phyloP scores from a whole-genome alignment of 2,113 vertebrate species.

The Phalacrocorax pelagicus region DNA sequence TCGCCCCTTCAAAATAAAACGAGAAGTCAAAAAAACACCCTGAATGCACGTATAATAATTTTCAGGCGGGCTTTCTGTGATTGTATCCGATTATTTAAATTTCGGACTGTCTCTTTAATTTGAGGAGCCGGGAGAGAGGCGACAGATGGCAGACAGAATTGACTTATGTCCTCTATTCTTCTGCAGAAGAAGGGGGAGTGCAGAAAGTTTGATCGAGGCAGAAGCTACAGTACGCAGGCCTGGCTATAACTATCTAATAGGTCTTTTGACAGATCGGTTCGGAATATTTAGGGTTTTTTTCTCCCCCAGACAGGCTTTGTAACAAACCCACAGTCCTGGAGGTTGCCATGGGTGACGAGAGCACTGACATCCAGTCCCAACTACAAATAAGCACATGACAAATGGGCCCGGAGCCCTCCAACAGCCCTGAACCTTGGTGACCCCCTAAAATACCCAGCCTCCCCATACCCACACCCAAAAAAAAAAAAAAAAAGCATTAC shows the following conservation, averaged over 20 bases:
- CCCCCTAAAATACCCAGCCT: slow-evolving; percentile 72
- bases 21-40: neutral
- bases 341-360: slow-evolving; percentile 82
- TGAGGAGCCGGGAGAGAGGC: slow-evolving; percentile 74
- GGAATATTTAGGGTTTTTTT: slow-evolving; percentile 65
- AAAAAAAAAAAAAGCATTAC: slow-evolving; percentile 40
- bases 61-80: slow-evolving; percentile 53
- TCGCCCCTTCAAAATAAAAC: slow-evolving; percentile 23
- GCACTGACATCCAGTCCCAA: slow-evolving; percentile 78
- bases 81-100: slow-evolving; percentile 70
- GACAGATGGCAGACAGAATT: slow-evolving; percentile 90
- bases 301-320: slow-evolving; percentile 68
- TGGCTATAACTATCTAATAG: slow-evolving; percentile 79
- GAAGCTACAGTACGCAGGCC: slow-evolving; percentile 66
- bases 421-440: slow-evolving; percentile 83
- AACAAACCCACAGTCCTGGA: slow-evolving; percentile 75
- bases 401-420: slow-evolving; percentile 84
- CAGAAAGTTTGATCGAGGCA: slow-evolving; percentile 81
- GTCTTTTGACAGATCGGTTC: slow-evolving; percentile 71
- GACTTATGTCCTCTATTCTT: slow-evolving; percentile 86
- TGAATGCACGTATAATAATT: slow-evolving; percentile 33
- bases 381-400: slow-evolving; percentile 87
- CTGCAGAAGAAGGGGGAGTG: slow-evolving; percentile 78
- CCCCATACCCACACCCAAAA: neutral
- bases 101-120: slow-evolving; percentile 79